A percentile compares a stretch with the other conserved stretches of the same genome.
phyloP scores from a whole-genome alignment of 2,888 invertebrate species.

The Sesamia inferens region DNA sequence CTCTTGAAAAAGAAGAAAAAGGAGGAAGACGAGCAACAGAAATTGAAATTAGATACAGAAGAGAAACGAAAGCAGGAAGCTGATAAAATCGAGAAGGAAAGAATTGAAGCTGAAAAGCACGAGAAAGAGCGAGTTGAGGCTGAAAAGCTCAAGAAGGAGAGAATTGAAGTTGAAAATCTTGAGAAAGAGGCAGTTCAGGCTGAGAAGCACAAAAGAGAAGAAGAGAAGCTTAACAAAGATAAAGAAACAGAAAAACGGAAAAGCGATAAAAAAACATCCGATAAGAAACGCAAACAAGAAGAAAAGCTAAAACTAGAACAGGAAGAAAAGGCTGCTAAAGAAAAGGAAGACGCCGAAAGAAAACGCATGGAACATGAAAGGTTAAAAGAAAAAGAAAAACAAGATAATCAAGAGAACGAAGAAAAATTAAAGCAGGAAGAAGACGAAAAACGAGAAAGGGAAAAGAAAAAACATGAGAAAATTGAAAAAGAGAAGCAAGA shows the following conservation, averaged over 20 bases:
- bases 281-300: constrained; percentile 33
- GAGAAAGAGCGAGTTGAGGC: background rate
- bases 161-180: background rate
- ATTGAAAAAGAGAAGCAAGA: constrained; percentile 32
- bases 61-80: background rate
- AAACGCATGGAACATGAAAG: constrained; percentile 36
- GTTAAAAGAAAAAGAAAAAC: constrained; percentile 19
- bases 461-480: constrained; percentile 21
- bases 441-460: background rate
- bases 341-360: constrained; percentile 29
- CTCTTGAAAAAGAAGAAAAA: background rate
- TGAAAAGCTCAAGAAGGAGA: background rate
- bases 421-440: constrained; percentile 52
- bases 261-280: constrained; percentile 18
- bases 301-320: constrained; percentile 33
- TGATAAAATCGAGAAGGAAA: background rate
- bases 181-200: background rate
- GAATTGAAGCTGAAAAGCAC: background rate
- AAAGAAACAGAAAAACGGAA: constrained; percentile 18
- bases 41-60: background rate
- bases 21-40: background rate
- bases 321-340: constrained; percentile 11
- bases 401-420: constrained; percentile 36
- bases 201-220: background rate
- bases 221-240: constrained; percentile 11